phyloP scores from a whole-genome alignment of 2,888 invertebrate species.

The Mimumesa dahlbomi region DNA sequence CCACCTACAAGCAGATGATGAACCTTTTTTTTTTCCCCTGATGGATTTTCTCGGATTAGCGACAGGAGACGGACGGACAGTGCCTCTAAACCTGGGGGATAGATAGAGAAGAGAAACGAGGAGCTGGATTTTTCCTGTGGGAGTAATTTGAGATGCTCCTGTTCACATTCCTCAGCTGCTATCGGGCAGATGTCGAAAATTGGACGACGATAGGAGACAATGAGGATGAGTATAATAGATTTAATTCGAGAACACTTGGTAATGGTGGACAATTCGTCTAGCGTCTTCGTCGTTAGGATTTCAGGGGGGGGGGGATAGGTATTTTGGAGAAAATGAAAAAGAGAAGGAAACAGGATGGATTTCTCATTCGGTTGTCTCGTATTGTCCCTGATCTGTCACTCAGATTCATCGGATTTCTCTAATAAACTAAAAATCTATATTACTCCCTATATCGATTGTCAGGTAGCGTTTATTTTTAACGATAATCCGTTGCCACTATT shows the following conservation, averaged over 20 bases:
- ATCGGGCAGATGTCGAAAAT: constrained; percentile 71
- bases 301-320: neutral
- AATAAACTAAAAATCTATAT: too few species aligned
- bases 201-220: constrained; percentile 71
- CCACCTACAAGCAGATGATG: constrained; percentile 69
- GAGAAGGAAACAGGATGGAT: too few species aligned
- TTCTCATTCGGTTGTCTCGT: too few species aligned
- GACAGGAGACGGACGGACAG: constrained; percentile 56
- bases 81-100: constrained; percentile 6
- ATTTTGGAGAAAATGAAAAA: neutral
- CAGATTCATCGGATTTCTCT: too few species aligned
- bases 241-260: constrained; percentile 63
- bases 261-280: neutral
- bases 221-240: constrained; percentile 69
- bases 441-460: too few species aligned
- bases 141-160: constrained; percentile 75
- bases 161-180: constrained; percentile 70
- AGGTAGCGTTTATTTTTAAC: too few species aligned
- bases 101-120: constrained; percentile 32
- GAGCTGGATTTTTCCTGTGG: constrained; percentile 56
- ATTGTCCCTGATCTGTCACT: too few species aligned
- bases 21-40: too few species aligned
- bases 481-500: too few species aligned
- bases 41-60: constrained; percentile 54
- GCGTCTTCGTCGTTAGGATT: neutral